Evolutionary conservation across 2,888 invertebrate species (phyloP), one percentile per base, ranked within the genome.

Genomic region (Cactoblastis cactorum): DNA sequence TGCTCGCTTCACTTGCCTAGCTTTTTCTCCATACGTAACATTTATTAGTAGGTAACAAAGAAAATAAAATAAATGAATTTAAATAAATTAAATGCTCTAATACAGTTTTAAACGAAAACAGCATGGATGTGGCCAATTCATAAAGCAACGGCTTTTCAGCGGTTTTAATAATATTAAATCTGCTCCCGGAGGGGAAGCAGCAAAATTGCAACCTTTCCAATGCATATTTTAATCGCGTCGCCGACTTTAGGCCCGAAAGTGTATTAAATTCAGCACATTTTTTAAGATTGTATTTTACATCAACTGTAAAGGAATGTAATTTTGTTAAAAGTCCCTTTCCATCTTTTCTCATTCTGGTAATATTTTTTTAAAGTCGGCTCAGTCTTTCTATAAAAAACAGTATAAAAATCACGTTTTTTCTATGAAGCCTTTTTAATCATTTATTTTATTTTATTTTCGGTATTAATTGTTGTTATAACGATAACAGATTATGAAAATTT

Each of bases 61-160:
- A 64, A 67, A 68, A 62, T 68, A 66, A 60, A 32, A 2, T 32
- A 8, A n/a, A 37, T n/a, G n/a, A 37, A 37, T 37, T 14, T 6
- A n/a, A 32, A 11, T 9, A 32, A 32, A 32, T 3, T 2, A 6
- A 11, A 32, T 32, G 32, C 9, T 3, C 8, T 5, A 24, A 24
- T 5, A 24, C 24, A 24, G 24, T 24, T 24, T 24, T 24, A 24
- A n/a, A n/a, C n/a, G n/a, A n/a, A 22, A 22, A 8, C 9, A 28
- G 28, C 8, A 9, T 28, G 3, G 28, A n/a, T 1, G n/a, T 12
- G 2, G 33, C n/a, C 1, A 12, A 17, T 17, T 17, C 6, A 37
- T 8, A 17, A 37, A 11, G 37, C 37, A 37, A 17, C 37, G 1
- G 37, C 37, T 43, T 28, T 15, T 28, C 14, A 28, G 43, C 3